Evolutionary conservation across 2,797 vertebrate species (phyloP).

Genomic region (Paramormyrops hopkinsi): DNA sequence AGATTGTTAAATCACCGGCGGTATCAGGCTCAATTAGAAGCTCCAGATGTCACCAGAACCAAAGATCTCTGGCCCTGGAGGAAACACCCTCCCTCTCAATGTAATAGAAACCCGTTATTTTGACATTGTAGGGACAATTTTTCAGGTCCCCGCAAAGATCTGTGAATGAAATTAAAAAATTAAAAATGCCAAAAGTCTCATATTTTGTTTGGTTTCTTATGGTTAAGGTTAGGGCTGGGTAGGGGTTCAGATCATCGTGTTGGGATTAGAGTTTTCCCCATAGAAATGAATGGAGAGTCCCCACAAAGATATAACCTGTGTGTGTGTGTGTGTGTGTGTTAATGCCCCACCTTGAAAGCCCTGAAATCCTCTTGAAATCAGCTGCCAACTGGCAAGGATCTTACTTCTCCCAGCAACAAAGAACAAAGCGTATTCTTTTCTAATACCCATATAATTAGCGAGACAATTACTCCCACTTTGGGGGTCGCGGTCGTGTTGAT

Average conservation of each 20-base stretch:
- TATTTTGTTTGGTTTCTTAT: not conserved
- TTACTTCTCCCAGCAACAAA: not conserved
- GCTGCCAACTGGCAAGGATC: not conserved
- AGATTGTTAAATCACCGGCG: not conserved
- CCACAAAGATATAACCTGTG: not conserved
- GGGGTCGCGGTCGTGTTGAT: not conserved
- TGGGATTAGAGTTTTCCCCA: not conserved
- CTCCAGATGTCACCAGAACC: not conserved
- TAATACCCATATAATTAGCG: constrained; percentile 3
- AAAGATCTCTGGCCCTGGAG: not conserved
- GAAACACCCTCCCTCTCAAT: not conserved
- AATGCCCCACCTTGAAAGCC: not conserved
- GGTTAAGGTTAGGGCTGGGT: not conserved
- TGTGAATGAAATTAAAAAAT: not conserved
- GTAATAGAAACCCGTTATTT: not conserved
- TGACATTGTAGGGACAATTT: not conserved
- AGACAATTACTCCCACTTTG: not conserved
- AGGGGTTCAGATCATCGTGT: not conserved
- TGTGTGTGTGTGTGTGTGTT: not conserved
- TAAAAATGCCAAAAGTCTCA: not conserved
- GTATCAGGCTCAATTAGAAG: not conserved
- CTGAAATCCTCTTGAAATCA: not conserved
- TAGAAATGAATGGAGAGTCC: not conserved
- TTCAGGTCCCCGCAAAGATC: not conserved
- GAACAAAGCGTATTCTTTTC: not conserved